Conservation (phyloP, 1,140 invertebrate genomes). For the Zaprionus africanus region DNA sequence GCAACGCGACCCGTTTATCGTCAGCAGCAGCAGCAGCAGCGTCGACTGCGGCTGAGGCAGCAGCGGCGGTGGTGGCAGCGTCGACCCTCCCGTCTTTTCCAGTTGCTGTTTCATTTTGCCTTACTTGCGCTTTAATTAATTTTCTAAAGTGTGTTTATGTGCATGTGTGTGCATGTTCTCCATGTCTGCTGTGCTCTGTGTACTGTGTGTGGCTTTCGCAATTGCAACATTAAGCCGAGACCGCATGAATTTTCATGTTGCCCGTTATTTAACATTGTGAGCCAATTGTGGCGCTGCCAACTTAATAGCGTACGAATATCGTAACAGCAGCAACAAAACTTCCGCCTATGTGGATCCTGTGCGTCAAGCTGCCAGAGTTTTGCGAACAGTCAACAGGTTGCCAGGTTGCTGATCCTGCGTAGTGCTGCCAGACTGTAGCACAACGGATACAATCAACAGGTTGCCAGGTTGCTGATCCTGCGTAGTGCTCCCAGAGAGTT, state of each 20-base stretch:
- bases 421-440: neutral
- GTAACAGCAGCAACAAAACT: constrained; percentile 7
- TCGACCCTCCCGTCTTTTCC: constrained; percentile 22
- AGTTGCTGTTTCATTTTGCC: constrained; percentile 39
- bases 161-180: constrained; percentile 31
- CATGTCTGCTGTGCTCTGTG: constrained; percentile 28
- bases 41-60: neutral
- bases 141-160: constrained; percentile 66
- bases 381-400: neutral
- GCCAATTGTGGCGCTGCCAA: constrained; percentile 22
- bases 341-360: neutral
- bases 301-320: neutral
- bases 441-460: too few species aligned
- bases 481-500: too few species aligned
- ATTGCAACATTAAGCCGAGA: constrained; percentile 55
- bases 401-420: constrained; percentile 7
- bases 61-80: neutral
- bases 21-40: neutral
- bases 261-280: constrained; percentile 38
- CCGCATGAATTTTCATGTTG: constrained; percentile 43
- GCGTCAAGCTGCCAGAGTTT: neutral
- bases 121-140: constrained; percentile 72
- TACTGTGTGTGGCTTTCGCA: constrained; percentile 53
- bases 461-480: too few species aligned
- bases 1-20: constrained; percentile 39